phyloP scores from a whole-genome alignment of 2,888 invertebrate genomes.

The Lysandra bellargus region DNA sequence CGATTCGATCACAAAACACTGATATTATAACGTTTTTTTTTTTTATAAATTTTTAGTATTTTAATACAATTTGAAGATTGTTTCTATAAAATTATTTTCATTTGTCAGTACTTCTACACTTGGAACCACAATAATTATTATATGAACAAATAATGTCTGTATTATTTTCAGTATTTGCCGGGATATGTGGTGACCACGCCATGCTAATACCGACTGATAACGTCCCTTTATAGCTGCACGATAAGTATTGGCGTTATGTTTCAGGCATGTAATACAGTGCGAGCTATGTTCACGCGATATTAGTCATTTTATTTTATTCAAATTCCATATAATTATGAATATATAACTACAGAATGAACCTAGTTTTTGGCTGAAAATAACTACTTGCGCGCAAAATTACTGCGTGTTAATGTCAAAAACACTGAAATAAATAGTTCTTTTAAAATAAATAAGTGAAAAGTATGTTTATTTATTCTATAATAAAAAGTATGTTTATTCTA shows the following conservation, averaged over 20 bases:
- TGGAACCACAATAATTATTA: background rate
- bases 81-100: too few relatives aligned
- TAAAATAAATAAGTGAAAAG: too few relatives aligned
- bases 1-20: too few relatives aligned
- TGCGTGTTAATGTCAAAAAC: background rate
- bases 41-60: too few relatives aligned
- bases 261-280: slow-evolving; percentile 43
- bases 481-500: too few relatives aligned
- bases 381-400: background rate
- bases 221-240: slow-evolving; percentile 47
- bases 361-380: background rate
- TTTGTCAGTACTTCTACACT: too few relatives aligned
- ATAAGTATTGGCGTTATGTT: slow-evolving; percentile 39
- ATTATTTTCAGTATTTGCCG: background rate
- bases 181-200: slow-evolving; percentile 44
- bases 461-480: too few relatives aligned
- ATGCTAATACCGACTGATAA: slow-evolving; percentile 65
- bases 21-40: too few relatives aligned
- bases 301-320: background rate
- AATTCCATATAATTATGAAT: background rate
- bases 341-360: too few relatives aligned
- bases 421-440: background rate
- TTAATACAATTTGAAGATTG: too few relatives aligned
- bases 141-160: background rate
- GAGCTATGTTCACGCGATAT: slow-evolving; percentile 40